Base-by-base conservation (phyloP, 2,888 invertebrate species). In the Malacosoma neustria region DNA sequence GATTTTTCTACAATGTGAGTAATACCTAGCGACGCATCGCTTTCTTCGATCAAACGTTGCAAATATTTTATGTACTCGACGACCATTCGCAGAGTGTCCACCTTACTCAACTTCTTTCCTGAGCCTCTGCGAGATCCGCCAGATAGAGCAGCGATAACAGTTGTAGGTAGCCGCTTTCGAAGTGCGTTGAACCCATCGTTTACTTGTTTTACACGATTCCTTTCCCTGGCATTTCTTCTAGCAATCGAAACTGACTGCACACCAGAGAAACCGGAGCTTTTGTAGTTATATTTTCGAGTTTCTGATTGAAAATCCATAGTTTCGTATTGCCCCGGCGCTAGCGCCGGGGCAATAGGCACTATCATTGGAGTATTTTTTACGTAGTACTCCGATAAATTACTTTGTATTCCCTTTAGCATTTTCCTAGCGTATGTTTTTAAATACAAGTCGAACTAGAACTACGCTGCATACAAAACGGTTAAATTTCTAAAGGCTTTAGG, bases 141-240 rank as follows among this genome's bases (percentile, higher is more conserved):
- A 29, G 72, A 84, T 36, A 92, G 63, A 0, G 92, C 90, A 35
- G 91, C 90, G 9, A 93, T 90, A 4, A 94, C 90, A n/a, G 90
- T 88, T 36, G 92, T 89, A 0, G 96, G 97, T 49, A 97, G 90
- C 64, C 95, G 93, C 56, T 94, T 94, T 37, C 96, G 88, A 30
- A 97, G 77, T 33, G 93, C 94, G 39, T 94, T 93, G 65, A 96
- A 97, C 43, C 96, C 96, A 63, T 95, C 95, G 81, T 96, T 96
- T 65, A 96, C 96, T 89, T 96, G 96, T 77, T 96, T 96, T 42
- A 97, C 97, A 44, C 98, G 91, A 69, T 97, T 97, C 50, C 98
- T 88, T 75, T 98, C 98, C 11, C 98, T 89, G n/a, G 97, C 97
- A 74, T 98, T 98, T 54, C 98, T 89, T 38, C 96, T 87, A 0